These are phyloP conservation scores for Emydura subglobosa DNA, from an alignment of 2,113 vertebrate species.

Conservation along the genomic window DNA sequence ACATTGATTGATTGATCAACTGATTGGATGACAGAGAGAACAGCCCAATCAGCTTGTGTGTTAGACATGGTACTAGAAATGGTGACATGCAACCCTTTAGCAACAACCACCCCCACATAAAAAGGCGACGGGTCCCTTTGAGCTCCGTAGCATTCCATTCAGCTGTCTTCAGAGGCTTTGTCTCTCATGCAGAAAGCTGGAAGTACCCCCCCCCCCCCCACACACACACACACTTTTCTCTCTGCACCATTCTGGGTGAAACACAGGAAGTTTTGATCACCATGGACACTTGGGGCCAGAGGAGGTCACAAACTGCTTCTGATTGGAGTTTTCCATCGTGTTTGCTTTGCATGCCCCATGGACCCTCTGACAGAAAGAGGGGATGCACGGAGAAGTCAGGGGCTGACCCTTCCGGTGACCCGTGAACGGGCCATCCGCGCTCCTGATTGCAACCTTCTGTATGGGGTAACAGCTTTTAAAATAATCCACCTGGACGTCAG, in stretches of 20 bases:
- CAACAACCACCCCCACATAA: background rate
- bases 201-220: background rate
- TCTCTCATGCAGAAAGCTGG: background rate
- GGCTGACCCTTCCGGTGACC: slow-evolving; percentile 79
- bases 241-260: background rate
- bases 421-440: slow-evolving; percentile 55
- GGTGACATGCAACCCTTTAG: background rate
- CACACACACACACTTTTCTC: background rate
- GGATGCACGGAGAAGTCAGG: slow-evolving; percentile 70
- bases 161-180: background rate
- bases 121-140: background rate
- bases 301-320: slow-evolving; percentile 75
- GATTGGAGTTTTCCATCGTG: slow-evolving; percentile 58
- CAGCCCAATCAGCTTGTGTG: background rate
- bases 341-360: slow-evolving; percentile 79
- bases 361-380: slow-evolving; percentile 70
- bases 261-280: slow-evolving; percentile 42
- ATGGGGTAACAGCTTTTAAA: slow-evolving; percentile 55
- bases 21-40: background rate
- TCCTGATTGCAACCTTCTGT: slow-evolving; percentile 85
- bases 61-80: background rate
- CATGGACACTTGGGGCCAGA: slow-evolving; percentile 29
- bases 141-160: background rate
- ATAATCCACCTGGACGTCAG: background rate
- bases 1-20: background rate